Evolutionary conservation across 2,888 invertebrate genomes (phyloP).

Genomic region (Seira musarum): DNA sequence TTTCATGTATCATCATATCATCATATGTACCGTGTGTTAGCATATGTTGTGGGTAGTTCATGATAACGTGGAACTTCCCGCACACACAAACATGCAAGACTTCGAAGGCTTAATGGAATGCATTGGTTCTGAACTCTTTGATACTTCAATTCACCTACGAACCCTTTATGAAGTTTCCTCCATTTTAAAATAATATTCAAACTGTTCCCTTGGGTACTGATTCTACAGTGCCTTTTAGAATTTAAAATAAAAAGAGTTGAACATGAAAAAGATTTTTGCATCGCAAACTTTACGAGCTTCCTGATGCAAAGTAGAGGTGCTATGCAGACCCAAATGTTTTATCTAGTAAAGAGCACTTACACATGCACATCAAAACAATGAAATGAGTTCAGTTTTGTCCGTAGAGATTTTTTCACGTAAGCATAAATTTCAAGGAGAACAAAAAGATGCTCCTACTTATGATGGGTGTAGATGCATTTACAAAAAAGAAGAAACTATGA

Average conservation of each 20-base stretch:
- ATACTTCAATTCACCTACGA: too few species aligned
- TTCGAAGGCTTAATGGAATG: too few species aligned
- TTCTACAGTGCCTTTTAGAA: background rate
- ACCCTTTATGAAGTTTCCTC: background rate
- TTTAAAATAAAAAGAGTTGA: background rate
- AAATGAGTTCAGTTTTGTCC: background rate
- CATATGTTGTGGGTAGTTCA: too few species aligned
- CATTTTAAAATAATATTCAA: background rate
- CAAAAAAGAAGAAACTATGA: too few species aligned
- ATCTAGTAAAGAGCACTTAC: constrained; percentile 21
- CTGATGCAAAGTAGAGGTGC: background rate
- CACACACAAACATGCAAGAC: too few species aligned
- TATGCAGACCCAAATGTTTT: background rate
- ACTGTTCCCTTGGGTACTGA: background rate
- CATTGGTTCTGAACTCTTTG: too few species aligned
- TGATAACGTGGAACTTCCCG: background rate
- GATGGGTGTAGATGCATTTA: too few species aligned
- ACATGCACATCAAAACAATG: background rate
- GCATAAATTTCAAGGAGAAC: too few species aligned
- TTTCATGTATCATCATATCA: background rate
- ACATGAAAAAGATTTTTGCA: constrained; percentile 18
- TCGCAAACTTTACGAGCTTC: constrained; percentile 2
- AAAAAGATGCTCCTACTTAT: too few species aligned
- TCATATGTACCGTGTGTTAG: too few species aligned
- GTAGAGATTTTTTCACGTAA: background rate